These are phyloP conservation scores for Paramuricea clavata DNA, from an alignment of 92 coral and sea anemone genomes.

Conservation along the genomic window DNA sequence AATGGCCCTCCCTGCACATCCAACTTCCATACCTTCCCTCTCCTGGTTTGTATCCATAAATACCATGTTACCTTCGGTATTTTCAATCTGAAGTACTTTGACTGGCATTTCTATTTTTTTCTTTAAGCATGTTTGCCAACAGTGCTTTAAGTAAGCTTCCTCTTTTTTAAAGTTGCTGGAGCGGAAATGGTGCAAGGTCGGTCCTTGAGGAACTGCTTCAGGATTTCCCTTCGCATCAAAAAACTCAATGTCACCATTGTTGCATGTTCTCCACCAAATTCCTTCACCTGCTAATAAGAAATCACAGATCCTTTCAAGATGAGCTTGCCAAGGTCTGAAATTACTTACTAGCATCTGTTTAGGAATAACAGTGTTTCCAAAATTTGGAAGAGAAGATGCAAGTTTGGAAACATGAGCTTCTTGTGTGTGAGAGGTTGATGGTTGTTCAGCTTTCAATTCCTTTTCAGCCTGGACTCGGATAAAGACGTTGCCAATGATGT, in stretches of 20 bases:
- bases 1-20: neutral
- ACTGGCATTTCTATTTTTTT: conserved; percentile 53
- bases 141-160: conserved; percentile 46
- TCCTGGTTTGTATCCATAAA: neutral
- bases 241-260: conserved; percentile 67
- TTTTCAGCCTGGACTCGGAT: conserved; percentile 54
- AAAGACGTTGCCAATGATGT: conserved; percentile 59
- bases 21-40: neutral
- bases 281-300: conserved; percentile 53
- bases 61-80: conserved; percentile 51
- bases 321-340: conserved; percentile 42
- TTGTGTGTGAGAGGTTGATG: conserved; percentile 25
- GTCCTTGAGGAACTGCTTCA: conserved; percentile 50
- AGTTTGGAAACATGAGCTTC: conserved; percentile 49
- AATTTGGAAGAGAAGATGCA: conserved; percentile 46
- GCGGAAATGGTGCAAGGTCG: conserved; percentile 71
- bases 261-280: conserved; percentile 70
- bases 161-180: conserved; percentile 58
- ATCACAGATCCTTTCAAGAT: conserved; percentile 55
- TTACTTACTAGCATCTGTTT: conserved; percentile 20
- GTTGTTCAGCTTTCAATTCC: conserved; percentile 19
- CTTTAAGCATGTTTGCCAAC: conserved; percentile 53
- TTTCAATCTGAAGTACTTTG: conserved; percentile 27
- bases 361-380: conserved; percentile 52
- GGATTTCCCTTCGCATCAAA: conserved; percentile 56